These are phyloP conservation scores for Gymnobelideus leadbeateri DNA, from an alignment of 2,113 vertebrate species.

Conservation along the genomic window DNA sequence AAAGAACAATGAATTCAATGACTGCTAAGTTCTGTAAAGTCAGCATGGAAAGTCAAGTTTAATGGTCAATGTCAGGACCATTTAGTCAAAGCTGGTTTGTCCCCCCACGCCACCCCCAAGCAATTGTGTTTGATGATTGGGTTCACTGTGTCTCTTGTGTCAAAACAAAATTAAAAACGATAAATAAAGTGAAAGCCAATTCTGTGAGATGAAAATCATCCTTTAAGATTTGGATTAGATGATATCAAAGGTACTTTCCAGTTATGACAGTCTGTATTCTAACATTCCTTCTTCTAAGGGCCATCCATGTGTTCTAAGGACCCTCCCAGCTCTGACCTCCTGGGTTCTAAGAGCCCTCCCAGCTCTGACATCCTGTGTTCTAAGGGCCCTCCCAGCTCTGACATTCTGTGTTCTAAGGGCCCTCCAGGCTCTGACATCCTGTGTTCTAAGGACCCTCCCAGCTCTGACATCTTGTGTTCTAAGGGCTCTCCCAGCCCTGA, in stretches of 20 bases:
- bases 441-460: background rate
- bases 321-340: background rate
- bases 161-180: background rate
- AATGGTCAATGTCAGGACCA: background rate
- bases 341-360: background rate
- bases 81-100: background rate
- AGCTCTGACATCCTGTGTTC: background rate
- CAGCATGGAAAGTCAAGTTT: background rate
- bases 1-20: background rate
- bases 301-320: too few relatives aligned
- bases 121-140: background rate
- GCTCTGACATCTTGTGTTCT: background rate
- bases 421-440: background rate
- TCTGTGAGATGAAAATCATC: background rate
- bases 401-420: background rate
- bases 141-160: background rate
- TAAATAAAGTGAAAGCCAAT: background rate
- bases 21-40: background rate
- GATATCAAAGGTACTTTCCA: background rate
- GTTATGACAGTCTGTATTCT: too few relatives aligned
- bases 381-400: background rate
- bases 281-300: background rate
- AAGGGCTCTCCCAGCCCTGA: background rate
- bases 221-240: background rate
- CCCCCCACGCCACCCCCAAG: rapidly evolving